Evolutionary conservation across 2,113 vertebrate genomes (phyloP), one percentile per base, ranked within the genome.

Genomic region (Clarias magur): DNA sequence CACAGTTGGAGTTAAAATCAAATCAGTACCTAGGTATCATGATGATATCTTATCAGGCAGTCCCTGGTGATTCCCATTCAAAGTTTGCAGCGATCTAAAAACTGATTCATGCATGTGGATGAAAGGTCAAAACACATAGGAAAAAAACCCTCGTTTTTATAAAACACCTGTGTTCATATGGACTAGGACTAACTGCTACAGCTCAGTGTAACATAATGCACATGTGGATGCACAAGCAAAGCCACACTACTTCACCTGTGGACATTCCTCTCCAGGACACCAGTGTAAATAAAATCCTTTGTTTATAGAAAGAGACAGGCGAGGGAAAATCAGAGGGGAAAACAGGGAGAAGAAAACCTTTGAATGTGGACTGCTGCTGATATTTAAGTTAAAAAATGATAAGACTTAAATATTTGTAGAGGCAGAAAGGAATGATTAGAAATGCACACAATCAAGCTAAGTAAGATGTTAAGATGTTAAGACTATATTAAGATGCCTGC

Each of bases 391-490:
- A 65, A n/a, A 25, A 19, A 68, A 82, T 8, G 4, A 68, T 17
- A 68, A 48, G 48, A 48, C 48, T 42, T 42, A 48, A 30, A 68
- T 25, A 53, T 19, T 1, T 5, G 34, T 9, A 25, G 16, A 38
- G 25, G 2, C 12, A 10, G 17, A 42, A 60, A 0, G 54, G 54
- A 72, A 34, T 86, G 53, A 70, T 54, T 57, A 25, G 34, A 83
- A 56, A 34, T 11, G 54, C 27, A 82, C 65, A 76, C 27, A 38
- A 68, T 82, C 17, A 73, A 15, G 65, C 53, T 89, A 38, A 80
- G 73, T 75, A 89, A 76, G 17, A 73, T 48, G 48, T 48, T 48
- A 48, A 48, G 48, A 48, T 8, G 48, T 48, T 48, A 48, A 48
- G 48, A 48, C 7, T 48, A 81, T 23, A 23, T 60, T 62, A 10